phyloP scores from a whole-genome alignment of 2,797 vertebrate genomes.

The Ceryle rudis region DNA sequence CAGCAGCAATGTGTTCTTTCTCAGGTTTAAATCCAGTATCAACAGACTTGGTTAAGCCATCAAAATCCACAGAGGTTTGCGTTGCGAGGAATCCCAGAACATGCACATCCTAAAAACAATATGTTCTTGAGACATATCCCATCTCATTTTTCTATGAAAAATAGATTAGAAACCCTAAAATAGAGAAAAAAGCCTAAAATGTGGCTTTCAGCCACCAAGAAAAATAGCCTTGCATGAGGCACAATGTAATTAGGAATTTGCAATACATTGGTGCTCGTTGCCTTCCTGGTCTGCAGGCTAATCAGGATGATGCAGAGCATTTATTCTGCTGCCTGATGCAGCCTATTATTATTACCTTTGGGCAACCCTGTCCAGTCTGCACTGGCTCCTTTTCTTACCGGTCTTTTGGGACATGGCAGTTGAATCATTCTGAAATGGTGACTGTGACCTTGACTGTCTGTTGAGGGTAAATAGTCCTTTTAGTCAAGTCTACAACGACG shows the following conservation, averaged over 20 bases:
- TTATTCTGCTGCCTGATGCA: not conserved
- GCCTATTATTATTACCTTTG: not conserved
- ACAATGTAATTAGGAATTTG: not conserved
- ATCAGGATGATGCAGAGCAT: constrained; percentile 8
- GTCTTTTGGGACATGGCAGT: not conserved
- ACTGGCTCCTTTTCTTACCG: not conserved
- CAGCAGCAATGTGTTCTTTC: not conserved
- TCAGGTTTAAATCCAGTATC: not conserved
- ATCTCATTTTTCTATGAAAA: not conserved
- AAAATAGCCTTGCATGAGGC: not conserved
- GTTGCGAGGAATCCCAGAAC: not conserved
- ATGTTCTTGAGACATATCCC: not conserved
- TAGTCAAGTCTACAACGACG: not conserved
- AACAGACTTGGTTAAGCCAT: constrained; percentile 2
- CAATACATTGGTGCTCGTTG: not conserved
- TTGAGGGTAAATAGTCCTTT: not conserved
- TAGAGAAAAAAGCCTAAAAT: not conserved
- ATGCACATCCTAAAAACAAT: not conserved
- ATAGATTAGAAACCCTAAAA: not conserved
- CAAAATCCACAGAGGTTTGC: constrained; percentile 9
- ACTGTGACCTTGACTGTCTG: not conserved
- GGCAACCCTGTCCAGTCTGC: not conserved
- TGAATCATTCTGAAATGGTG: not conserved
- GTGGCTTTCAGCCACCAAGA: not conserved
- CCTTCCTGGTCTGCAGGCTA: not conserved